phyloP scores from a whole-genome alignment of 2,888 invertebrate species.

The Mythimna loreyi region DNA sequence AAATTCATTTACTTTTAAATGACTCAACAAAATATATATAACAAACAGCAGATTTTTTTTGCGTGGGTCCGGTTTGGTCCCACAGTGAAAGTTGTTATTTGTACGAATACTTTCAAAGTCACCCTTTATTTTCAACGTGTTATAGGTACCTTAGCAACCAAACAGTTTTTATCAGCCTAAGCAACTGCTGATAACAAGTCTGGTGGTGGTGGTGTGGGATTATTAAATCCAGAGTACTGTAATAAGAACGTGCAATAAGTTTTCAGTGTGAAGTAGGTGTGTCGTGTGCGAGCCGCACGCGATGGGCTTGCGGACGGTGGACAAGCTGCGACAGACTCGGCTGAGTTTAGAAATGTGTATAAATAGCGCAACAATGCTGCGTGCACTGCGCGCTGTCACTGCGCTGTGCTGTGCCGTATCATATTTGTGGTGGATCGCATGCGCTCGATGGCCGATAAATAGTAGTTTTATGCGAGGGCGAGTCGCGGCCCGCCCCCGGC shows the following conservation, averaged over 20 bases:
- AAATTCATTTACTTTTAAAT: too few relatives aligned
- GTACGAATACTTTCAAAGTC: background rate
- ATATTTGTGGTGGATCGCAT: conserved; percentile 67
- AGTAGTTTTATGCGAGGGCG: conserved; percentile 75
- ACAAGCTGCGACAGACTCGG: conserved; percentile 50
- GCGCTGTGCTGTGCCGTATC: conserved; percentile 58
- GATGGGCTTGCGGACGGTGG: conserved; percentile 20
- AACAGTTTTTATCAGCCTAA: background rate
- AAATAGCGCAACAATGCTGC: conserved; percentile 70
- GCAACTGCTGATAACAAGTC: background rate
- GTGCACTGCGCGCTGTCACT: conserved; percentile 56
- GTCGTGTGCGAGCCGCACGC: conserved; percentile 16
- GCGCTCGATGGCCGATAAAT: conserved; percentile 74
- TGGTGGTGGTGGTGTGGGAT: background rate
- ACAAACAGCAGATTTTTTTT: background rate
- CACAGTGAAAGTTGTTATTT: background rate
- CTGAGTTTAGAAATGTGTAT: conserved; percentile 65
- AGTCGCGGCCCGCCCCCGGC: conserved; percentile 76
- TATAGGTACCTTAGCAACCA: background rate
- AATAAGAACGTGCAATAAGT: background rate
- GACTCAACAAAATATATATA: background rate
- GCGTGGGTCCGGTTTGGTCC: background rate
- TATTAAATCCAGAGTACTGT: background rate
- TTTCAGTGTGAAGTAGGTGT: background rate
- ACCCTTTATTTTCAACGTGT: background rate